Base-by-base conservation (phyloP, 2,888 invertebrate genomes). In the Xanthostigma xanthostigma region DNA sequence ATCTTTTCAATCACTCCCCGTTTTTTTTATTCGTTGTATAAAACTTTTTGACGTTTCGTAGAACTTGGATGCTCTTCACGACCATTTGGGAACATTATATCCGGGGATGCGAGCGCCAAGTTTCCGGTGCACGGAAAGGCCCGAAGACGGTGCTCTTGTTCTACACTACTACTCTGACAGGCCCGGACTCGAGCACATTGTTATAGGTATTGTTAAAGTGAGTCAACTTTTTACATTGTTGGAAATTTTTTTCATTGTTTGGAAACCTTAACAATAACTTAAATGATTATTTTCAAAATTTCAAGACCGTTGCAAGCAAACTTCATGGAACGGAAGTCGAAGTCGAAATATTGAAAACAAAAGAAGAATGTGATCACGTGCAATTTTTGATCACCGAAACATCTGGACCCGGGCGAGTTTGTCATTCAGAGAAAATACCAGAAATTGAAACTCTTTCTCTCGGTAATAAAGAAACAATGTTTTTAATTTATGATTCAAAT, bases 101-200 rank as follows among this genome's bases (percentile, higher is more conserved):
- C 94, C 94, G 1, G 92, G 92, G 14, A 93, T 93, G 92, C 76
- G 85, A 57, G 91, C 92, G 0, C 96, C 96, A 0, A 95, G 94
- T 0, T 96, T 96, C 70, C 79, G 96, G 13, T 96, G 95, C 67
- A 92, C 92, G 0, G 93, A 93, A 61, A 69, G 87, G 49, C 80
- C 82, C 8, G 87, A 88, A 66, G 91, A 93, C 66, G 93, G 93
- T 0, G 88, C 86, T 1, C 71, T 94, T 36, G 76, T 94, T 38
- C 76, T 97, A 14, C 96, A 97, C 65, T 96, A 96, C 69, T 96
- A 96, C 67, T 94, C 95, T 0, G 93, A 94, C 58, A 78, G 95
- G 54, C 89, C 91, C 4, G 92, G 93, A 5, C 71, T 96, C 56
- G 93, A 96, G 64, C 86, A 92, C 60, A 95, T 96, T 62, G 95